Evolutionary conservation across 2,113 vertebrate species (phyloP).

Genomic region (Cranoglanis bouderius): DNA sequence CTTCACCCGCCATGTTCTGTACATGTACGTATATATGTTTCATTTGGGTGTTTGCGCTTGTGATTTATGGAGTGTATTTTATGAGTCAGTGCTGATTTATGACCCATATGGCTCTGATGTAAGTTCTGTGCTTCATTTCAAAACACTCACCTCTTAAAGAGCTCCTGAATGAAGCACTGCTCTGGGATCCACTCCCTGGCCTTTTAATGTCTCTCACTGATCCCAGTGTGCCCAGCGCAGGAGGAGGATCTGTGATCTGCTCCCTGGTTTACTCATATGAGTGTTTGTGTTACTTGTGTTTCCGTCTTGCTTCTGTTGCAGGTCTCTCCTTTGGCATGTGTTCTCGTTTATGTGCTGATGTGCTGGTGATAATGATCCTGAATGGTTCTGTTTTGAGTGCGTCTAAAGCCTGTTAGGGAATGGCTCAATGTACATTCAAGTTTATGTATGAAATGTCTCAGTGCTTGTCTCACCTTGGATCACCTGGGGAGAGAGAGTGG

Average conservation of each 20-base stretch:
- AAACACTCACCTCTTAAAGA: slow-evolving; percentile 16
- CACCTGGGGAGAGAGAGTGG: slow-evolving; percentile 7
- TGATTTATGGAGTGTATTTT: slow-evolving; percentile 47
- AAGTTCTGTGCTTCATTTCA: slow-evolving; percentile 51
- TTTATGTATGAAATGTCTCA: slow-evolving; percentile 1
- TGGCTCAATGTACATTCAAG: not conserved
- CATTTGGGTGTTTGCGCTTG: slow-evolving; percentile 24
- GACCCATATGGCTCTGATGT: slow-evolving; percentile 50
- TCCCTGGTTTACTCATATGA: not conserved
- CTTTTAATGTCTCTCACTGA: slow-evolving; percentile 8
- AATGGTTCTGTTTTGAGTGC: not conserved
- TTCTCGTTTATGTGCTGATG: not conserved
- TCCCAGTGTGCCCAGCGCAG: not conserved
- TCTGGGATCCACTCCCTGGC: slow-evolving; percentile 7
- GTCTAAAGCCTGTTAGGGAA: not conserved
- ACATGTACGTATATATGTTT: not conserved
- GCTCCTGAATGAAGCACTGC: slow-evolving; percentile 27
- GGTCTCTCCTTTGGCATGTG: not conserved
- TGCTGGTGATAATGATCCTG: not conserved
- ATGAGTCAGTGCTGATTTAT: slow-evolving; percentile 44
- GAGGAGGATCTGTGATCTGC: slow-evolving; percentile 1
- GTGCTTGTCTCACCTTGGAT: slow-evolving; percentile 19
- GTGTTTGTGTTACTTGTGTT: not conserved
- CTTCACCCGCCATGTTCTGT: not conserved
- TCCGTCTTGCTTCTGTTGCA: not conserved